phyloP scores from a whole-genome alignment of 2,888 invertebrate species.

The Troides helena region DNA sequence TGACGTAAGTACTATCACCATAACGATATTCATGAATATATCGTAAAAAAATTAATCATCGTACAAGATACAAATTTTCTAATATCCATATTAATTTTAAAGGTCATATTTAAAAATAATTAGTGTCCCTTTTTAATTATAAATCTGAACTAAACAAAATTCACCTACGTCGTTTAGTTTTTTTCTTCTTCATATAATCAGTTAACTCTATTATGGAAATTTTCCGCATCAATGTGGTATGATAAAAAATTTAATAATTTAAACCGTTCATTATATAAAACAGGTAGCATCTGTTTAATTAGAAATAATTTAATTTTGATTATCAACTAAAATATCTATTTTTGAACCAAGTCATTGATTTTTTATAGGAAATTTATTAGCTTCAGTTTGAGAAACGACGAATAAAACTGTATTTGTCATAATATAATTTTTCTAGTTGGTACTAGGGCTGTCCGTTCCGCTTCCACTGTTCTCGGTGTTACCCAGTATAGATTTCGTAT shows the following conservation, averaged over 20 bases:
- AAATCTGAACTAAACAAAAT: not conserved
- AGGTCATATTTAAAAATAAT: no score
- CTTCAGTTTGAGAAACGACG: slow-evolving; percentile 27
- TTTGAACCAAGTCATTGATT: no score
- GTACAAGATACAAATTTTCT: no score
- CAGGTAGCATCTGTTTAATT: no score
- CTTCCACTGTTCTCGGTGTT: slow-evolving; percentile 85
- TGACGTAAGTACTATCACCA: slow-evolving; percentile 24
- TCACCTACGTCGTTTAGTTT: not conserved
- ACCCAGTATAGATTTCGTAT: slow-evolving; percentile 58
- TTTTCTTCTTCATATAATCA: not conserved
- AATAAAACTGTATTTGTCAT: slow-evolving; percentile 24
- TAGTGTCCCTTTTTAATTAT: not conserved
- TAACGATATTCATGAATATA: not conserved
- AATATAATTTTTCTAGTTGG: slow-evolving; percentile 65
- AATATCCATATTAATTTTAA: no score
- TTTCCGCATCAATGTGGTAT: not conserved
- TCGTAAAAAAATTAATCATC: no score
- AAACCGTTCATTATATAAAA: not conserved
- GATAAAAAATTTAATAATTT: not conserved
- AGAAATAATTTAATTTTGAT: not conserved
- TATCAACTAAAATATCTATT: not conserved
- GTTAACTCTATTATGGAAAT: not conserved
- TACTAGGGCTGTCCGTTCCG: slow-evolving; percentile 90
- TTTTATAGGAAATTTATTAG: not conserved